These are phyloP conservation scores for Tuberolachnus salignus DNA, from an alignment of 2,888 invertebrate species.

Conservation along the genomic window DNA sequence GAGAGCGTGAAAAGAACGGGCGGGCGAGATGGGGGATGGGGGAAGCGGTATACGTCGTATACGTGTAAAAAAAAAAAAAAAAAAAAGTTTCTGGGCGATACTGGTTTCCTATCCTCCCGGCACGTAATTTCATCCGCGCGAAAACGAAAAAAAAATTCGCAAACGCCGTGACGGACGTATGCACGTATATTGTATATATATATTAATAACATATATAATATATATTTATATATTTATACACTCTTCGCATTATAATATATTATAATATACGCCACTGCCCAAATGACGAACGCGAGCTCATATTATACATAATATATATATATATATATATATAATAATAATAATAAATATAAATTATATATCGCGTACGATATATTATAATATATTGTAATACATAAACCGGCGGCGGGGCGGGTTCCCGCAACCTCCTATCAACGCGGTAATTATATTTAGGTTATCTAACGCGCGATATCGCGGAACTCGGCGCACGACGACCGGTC, in stretches of 20 bases:
- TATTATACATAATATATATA: neutral
- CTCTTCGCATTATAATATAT: no score
- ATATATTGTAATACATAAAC: neutral
- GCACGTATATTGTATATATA: no score
- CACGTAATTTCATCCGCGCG: neutral
- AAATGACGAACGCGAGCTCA: constrained; percentile 3
- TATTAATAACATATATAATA: no score
- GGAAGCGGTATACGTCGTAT: no score
- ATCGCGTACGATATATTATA: neutral
- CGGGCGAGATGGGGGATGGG: no score
- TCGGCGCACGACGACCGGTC: constrained; percentile 26
- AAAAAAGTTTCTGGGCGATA: no score
- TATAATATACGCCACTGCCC: neutral
- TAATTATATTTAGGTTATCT: constrained; percentile 42
- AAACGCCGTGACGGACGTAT: constrained; percentile 7
- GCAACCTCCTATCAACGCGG: constrained; percentile 41
- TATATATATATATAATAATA: neutral
- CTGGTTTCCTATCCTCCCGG: neutral
- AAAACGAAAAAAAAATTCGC: constrained; percentile 7
- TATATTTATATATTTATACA: no score
- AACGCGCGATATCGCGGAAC: constrained; percentile 40
- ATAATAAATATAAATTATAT: no score
- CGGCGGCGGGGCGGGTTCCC: constrained; percentile 24
- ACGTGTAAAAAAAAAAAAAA: no score
- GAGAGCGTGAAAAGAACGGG: neutral